A percentile compares a stretch with the other conserved stretches of the same genome.
These are phyloP conservation scores for Arenicola marina DNA, from an alignment of 2,888 invertebrate species.

Conservation along the genomic window DNA sequence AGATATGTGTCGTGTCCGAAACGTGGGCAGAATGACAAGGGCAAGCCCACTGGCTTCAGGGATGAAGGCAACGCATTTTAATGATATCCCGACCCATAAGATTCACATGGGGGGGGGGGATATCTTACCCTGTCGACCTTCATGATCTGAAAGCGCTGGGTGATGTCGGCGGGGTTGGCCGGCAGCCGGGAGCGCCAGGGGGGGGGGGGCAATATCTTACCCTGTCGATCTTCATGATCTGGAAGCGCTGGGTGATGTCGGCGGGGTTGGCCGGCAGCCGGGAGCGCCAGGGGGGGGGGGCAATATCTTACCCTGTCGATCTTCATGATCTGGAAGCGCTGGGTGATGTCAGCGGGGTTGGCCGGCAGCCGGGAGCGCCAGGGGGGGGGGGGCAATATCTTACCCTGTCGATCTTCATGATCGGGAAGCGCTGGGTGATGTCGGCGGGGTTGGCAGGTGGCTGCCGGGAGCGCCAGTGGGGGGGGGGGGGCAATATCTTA, in stretches of 20 bases:
- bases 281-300: too few species aligned
- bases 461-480: conserved; percentile 69
- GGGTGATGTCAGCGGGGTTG: conserved; percentile 70
- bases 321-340: conserved; percentile 68
- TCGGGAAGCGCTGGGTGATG: conserved; percentile 71
- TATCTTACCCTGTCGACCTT: conserved; percentile 59
- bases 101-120: too few species aligned
- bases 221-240: conserved; percentile 63
- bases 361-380: conserved; percentile 70
- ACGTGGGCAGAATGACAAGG: too few species aligned
- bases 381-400: too few species aligned
- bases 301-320: conserved; percentile 60
- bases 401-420: conserved; percentile 60
- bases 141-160: conserved; percentile 69
- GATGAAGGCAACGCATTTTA: too few species aligned
- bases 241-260: conserved; percentile 71
- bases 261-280: conserved; percentile 70
- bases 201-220: conserved; percentile 69
- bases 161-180: conserved; percentile 70
- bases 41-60: too few species aligned
- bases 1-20: too few species aligned
- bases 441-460: conserved; percentile 72
- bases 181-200: conserved; percentile 71
- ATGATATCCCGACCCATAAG: too few species aligned
- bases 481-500: too few species aligned